Percentiles rank a stretch among this genome's conserved stretches.
These are phyloP conservation scores for Pedionomus torquatus DNA, from an alignment of 2,113 vertebrate species.

Conservation along the genomic window DNA sequence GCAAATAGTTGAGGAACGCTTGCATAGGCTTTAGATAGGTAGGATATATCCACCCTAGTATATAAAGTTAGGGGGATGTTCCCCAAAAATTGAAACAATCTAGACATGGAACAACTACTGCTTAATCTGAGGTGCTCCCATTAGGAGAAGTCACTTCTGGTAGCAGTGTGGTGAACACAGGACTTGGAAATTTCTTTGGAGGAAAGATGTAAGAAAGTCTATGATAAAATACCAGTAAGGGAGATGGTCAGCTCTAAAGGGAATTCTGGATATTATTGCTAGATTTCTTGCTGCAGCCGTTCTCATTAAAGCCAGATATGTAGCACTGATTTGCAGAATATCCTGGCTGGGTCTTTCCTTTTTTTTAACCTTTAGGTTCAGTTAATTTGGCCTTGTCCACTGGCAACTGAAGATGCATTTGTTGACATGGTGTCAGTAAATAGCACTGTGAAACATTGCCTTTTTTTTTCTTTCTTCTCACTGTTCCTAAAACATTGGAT, in stretches of 20 bases:
- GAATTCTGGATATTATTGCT: background rate
- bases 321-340: background rate
- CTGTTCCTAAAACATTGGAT: background rate
- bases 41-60: background rate
- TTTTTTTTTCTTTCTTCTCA: background rate
- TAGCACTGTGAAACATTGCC: background rate
- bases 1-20: background rate
- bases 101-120: background rate
- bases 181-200: background rate
- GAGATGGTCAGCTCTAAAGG: background rate
- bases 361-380: background rate
- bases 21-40: background rate
- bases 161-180: background rate
- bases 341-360: background rate
- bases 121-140: background rate
- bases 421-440: background rate
- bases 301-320: background rate
- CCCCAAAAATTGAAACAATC: no score
- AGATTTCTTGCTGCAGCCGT: background rate
- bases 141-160: background rate
- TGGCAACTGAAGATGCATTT: background rate
- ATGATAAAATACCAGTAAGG: background rate
- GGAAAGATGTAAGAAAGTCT: background rate
- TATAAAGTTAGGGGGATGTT: background rate
- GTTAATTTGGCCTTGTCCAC: background rate